Evolutionary conservation across 2,797 vertebrate species (phyloP).

Genomic region (Sebastiscus albofasciatus): DNA sequence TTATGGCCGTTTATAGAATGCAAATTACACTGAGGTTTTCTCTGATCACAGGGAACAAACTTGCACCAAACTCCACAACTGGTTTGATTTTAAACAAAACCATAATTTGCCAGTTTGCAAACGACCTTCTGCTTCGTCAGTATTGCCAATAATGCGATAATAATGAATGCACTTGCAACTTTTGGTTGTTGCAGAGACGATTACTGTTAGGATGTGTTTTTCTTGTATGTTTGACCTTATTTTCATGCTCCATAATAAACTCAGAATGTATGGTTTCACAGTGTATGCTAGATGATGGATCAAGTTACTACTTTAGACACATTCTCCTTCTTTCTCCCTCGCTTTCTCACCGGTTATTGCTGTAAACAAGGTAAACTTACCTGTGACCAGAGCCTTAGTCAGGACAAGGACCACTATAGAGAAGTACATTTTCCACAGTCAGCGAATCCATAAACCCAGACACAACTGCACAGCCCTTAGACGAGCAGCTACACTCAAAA

Average conservation of each 20-base stretch:
- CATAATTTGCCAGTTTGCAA: not conserved
- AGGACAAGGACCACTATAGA: slow-evolving; percentile 85
- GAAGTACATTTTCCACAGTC: slow-evolving; percentile 86
- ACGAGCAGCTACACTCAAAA: slow-evolving; percentile 74
- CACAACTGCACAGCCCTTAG: slow-evolving; percentile 70
- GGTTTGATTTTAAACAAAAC: slow-evolving; percentile 5
- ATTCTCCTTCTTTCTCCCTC: not conserved
- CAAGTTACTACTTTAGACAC: not conserved
- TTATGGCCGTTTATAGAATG: slow-evolving; percentile 7
- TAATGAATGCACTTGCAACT: not conserved
- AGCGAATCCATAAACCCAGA: slow-evolving; percentile 85
- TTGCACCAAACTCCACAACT: not conserved
- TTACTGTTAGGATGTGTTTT: not conserved
- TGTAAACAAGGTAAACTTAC: slow-evolving; percentile 80
- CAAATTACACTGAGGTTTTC: slow-evolving; percentile 33
- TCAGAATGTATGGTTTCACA: not conserved
- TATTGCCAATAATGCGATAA: not conserved
- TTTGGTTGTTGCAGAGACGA: not conserved
- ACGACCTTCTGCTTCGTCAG: not conserved
- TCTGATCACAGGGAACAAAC: slow-evolving; percentile 9
- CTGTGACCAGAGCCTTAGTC: slow-evolving; percentile 85
- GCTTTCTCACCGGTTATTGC: slow-evolving; percentile 13
- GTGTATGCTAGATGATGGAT: not conserved
- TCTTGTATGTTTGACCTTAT: not conserved
- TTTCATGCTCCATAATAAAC: not conserved